Conservation (phyloP, 2,888 invertebrate genomes). For the Chrysolina oricalcia region DNA sequence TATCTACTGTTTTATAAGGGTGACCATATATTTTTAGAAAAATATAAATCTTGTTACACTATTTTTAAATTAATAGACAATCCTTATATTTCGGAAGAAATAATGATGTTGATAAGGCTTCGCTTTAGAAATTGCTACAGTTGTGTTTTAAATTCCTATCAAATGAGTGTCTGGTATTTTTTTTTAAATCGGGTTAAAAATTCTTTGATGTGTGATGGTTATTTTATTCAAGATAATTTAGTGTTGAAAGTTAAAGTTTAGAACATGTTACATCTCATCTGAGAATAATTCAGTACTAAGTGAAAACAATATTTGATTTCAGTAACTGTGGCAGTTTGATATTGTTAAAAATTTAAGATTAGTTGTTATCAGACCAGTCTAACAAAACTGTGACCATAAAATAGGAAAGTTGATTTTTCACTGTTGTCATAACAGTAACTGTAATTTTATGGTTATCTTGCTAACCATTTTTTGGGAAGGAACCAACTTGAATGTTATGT, state of each 20-base stretch:
- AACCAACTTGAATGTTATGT: too few species aligned
- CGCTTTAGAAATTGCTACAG: neutral
- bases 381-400: neutral
- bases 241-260: neutral
- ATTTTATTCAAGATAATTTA: neutral
- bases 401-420: neutral
- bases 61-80: conserved; percentile 52
- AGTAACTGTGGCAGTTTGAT: neutral
- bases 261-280: neutral
- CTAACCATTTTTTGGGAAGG: too few species aligned
- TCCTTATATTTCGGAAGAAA: conserved; percentile 17
- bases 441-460: too few species aligned
- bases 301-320: neutral
- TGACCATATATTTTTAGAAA: conserved; percentile 51
- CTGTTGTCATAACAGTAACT: neutral
- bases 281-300: neutral
- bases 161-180: neutral
- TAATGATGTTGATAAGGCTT: conserved; percentile 14
- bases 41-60: conserved; percentile 53
- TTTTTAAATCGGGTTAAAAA: neutral
- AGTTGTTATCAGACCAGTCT: neutral
- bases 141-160: neutral
- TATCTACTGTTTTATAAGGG: conserved; percentile 27
- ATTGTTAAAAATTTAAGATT: neutral
- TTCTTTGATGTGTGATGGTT: neutral